Evolutionary conservation across 1,140 invertebrate genomes (phyloP), one percentile per base, ranked within the genome.

Genomic region (Oscheius sp.): DNA sequence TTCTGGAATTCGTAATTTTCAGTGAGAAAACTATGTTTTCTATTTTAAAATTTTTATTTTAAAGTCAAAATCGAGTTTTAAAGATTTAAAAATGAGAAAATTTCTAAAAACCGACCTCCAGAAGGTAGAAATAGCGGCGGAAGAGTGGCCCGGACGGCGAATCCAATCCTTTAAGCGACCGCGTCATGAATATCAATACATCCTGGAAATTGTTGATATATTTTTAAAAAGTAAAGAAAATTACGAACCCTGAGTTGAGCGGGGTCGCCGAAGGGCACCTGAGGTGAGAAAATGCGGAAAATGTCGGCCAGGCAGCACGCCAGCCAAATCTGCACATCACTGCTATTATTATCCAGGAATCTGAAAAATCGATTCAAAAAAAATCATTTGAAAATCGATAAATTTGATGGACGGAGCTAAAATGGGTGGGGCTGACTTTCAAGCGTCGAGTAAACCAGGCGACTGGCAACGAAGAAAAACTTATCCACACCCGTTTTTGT

Each of bases 351-450:
- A 4, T 7, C 28, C 4, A 23, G 7, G 23, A 55, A 55, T 23
- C 49, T 55, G 49, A 23, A 55, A 55, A 42, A n/a, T n/a, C n/a
- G n/a, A n/a, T n/a, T n/a, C n/a, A n/a, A n/a, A 42, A 42, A 42
- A 42, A 42, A n/a, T 42, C 38, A 42, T 42, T 42, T 42, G 7
- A 10, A 10, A n/a, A n/a, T n/a, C n/a, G n/a, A n/a, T n/a, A n/a
- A n/a, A n/a, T n/a, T n/a, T n/a, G n/a, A n/a, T n/a, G n/a, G n/a
- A n/a, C n/a, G n/a, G n/a, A n/a, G n/a, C n/a, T n/a, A n/a, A n/a
- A n/a, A n/a, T n/a, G n/a, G n/a, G n/a, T n/a, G n/a, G n/a, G n/a
- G n/a, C n/a, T n/a, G n/a, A n/a, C n/a, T n/a, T n/a, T n/a, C n/a
- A n/a, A n/a, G n/a, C n/a, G n/a, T n/a, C n/a, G n/a, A n/a, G n/a